Evolutionary conservation across 1,140 invertebrate genomes (phyloP).

Genomic region (Asobara japonica): DNA sequence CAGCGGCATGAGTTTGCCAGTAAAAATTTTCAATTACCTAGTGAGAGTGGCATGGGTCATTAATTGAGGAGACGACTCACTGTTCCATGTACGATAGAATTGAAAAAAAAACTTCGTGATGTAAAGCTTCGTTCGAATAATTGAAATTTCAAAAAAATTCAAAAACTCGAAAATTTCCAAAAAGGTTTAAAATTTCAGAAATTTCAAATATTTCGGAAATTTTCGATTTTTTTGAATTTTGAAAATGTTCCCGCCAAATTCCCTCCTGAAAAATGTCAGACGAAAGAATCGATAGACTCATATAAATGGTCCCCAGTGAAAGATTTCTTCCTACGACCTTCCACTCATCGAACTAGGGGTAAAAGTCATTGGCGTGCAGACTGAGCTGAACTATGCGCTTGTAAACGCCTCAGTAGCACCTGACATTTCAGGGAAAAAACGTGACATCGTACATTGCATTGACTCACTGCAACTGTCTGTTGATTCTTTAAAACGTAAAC

Average conservation of each 20-base stretch:
- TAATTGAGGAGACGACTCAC: neutral
- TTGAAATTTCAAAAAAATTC: too few species aligned
- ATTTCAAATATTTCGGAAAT: too few species aligned
- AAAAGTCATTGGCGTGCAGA: conserved; percentile 12
- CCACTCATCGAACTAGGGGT: conserved; percentile 7
- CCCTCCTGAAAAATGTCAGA: neutral
- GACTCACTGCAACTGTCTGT: neutral
- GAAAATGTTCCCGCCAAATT: too few species aligned
- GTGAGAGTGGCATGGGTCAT: neutral
- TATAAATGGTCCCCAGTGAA: neutral
- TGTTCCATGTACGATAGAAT: neutral
- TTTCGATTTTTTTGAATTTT: too few species aligned
- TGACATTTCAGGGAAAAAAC: conserved; percentile 30
- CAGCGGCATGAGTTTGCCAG: neutral
- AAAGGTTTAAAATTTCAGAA: too few species aligned
- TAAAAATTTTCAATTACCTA: neutral
- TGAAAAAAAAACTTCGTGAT: too few species aligned
- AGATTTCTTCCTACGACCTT: conserved; percentile 5
- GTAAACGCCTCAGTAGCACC: conserved; percentile 24
- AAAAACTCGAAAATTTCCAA: too few species aligned
- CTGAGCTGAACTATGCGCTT: conserved; percentile 2
- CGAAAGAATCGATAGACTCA: neutral
- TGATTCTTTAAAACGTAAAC: neutral
- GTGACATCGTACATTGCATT: conserved; percentile 15
- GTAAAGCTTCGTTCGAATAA: too few species aligned